Conservation (phyloP, 2,797 vertebrate species). For the Delichon dasypus region DNA sequence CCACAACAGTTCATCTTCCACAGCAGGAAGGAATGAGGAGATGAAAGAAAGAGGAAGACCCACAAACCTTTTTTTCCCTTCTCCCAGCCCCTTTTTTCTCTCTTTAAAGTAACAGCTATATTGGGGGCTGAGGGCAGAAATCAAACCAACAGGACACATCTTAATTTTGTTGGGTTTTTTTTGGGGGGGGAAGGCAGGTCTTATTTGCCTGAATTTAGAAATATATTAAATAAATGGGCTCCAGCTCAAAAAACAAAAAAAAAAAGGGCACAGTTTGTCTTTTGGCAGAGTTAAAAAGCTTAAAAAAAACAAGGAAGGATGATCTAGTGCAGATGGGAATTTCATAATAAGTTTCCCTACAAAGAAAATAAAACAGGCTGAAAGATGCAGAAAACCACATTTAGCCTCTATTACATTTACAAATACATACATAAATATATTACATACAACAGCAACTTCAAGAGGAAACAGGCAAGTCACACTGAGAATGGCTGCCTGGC, state of each 20-base stretch:
- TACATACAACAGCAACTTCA: conserved; percentile 94
- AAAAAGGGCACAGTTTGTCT: background rate
- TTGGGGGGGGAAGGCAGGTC: background rate
- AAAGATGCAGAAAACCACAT: conserved; percentile 85
- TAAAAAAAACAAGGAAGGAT: background rate
- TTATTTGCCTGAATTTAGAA: background rate
- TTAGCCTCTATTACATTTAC: conserved; percentile 94
- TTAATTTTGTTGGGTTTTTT: conserved; percentile 11
- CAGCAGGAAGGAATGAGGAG: background rate
- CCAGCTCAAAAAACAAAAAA: background rate
- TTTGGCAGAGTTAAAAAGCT: conserved; percentile 1
- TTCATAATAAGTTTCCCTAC: conserved; percentile 39
- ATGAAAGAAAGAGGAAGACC: background rate
- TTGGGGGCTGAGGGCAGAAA: background rate
- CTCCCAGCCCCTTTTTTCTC: background rate
- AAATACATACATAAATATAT: conserved; percentile 99
- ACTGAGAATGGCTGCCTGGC: conserved; percentile 78
- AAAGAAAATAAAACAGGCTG: conserved; percentile 44
- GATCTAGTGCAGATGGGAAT: background rate
- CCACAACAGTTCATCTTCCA: background rate
- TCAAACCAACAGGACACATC: background rate
- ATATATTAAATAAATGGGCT: conserved; percentile 6
- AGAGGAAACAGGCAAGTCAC: conserved; percentile 84
- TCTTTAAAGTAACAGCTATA: background rate
- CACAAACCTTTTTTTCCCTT: background rate